Evolutionary conservation across 1,140 invertebrate species (phyloP).

Genomic region (Pseudomyrmex dendroicus): DNA sequence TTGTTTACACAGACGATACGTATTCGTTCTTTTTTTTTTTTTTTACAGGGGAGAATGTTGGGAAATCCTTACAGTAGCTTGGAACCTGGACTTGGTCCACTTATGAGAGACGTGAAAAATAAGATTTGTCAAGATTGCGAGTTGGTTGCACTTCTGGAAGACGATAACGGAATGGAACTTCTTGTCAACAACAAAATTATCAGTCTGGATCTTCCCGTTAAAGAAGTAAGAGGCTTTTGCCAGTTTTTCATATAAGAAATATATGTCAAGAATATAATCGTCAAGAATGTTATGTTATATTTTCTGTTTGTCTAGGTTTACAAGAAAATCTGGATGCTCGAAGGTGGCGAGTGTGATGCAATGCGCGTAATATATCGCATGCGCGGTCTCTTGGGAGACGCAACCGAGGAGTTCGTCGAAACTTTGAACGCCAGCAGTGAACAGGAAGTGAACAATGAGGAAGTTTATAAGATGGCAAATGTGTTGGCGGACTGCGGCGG

Average conservation of each 20-base stretch:
- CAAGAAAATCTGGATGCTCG: conserved; percentile 94
- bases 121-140: conserved; percentile 99
- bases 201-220: conserved; percentile 97
- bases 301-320: conserved; percentile 83
- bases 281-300: neutral
- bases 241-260: neutral
- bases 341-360: conserved; percentile 94
- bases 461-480: conserved; percentile 94
- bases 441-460: conserved; percentile 96
- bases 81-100: conserved; percentile 96
- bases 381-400: conserved; percentile 98
- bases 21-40: conserved; percentile 25
- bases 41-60: conserved; percentile 94
- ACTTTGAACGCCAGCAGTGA: conserved; percentile 95
- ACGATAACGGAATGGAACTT: conserved; percentile 99
- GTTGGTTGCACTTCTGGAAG: conserved; percentile 96
- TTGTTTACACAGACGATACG: conserved; percentile 14
- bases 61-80: conserved; percentile 98
- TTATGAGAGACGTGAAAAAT: conserved; percentile 99
- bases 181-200: conserved; percentile 99
- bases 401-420: conserved; percentile 99
- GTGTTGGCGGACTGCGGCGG: conserved; percentile 93
- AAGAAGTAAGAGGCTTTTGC: conserved; percentile 88
- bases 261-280: neutral
- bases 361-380: conserved; percentile 99